Percentiles rank a stretch among this genome's conserved stretches.
Evolutionary conservation across 2,888 invertebrate species (phyloP).

Genomic region (Fragum fragum): DNA sequence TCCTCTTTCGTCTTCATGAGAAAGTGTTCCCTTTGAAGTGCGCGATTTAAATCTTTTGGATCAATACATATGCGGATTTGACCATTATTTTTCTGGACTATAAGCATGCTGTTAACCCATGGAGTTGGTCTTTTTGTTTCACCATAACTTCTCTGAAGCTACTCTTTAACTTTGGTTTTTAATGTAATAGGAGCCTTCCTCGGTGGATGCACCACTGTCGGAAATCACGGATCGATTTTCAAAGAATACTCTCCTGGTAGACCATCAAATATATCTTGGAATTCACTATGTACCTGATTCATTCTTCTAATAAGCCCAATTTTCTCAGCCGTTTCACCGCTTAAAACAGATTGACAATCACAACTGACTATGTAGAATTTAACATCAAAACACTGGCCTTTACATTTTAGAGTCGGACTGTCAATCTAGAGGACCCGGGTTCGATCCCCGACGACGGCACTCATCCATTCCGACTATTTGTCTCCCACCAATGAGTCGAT

Average conservation of each 20-base stretch:
- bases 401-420: neutral
- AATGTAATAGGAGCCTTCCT: slow-evolving; percentile 51
- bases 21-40: slow-evolving; percentile 51
- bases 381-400: neutral
- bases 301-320: slow-evolving; percentile 1
- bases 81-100: slow-evolving; percentile 42
- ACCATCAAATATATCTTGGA: slow-evolving; percentile 24
- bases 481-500: too few species aligned
- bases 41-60: slow-evolving; percentile 53
- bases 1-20: slow-evolving; percentile 57
- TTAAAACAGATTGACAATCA: neutral
- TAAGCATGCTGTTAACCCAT: slow-evolving; percentile 56
- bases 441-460: too few species aligned
- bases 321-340: slow-evolving; percentile 22
- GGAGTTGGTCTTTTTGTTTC: slow-evolving; percentile 50
- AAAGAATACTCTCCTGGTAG: slow-evolving; percentile 42
- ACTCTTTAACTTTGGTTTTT: slow-evolving; percentile 44
- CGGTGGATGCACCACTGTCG: slow-evolving; percentile 51
- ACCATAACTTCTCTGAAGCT: slow-evolving; percentile 52
- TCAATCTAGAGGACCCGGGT: too few species aligned
- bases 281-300: slow-evolving; percentile 2
- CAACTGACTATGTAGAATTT: neutral
- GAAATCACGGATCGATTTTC: slow-evolving; percentile 27
- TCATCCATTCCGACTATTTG: too few species aligned
- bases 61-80: slow-evolving; percentile 45